These are phyloP conservation scores for Neogobius melanostomus DNA, from an alignment of 2,113 vertebrate genomes.

Conservation along the genomic window DNA sequence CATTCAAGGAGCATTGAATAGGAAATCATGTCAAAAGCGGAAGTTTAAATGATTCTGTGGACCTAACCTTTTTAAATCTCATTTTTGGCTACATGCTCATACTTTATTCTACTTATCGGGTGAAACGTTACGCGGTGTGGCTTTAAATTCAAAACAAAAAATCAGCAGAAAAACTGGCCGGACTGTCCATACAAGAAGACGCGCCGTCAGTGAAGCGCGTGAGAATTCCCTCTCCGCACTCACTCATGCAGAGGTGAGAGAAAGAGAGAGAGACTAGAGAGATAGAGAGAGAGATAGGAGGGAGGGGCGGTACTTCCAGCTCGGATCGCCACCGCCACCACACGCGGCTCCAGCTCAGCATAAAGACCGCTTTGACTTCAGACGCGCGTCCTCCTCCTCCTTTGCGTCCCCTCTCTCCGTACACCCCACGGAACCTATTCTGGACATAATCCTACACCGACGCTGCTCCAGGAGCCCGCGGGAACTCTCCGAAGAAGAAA, in stretches of 20 bases:
- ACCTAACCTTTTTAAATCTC: too few relatives aligned
- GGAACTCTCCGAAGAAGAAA: slow-evolving; percentile 2
- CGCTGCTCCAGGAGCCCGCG: not conserved
- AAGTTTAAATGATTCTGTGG: too few relatives aligned
- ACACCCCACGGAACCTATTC: not conserved
- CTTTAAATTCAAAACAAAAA: too few relatives aligned
- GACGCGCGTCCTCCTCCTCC: slow-evolving; percentile 1
- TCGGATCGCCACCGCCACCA: slow-evolving; percentile 4
- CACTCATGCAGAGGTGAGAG: not conserved
- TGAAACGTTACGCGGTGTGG: too few relatives aligned
- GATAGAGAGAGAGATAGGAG: too few relatives aligned
- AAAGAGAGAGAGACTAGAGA: not conserved
- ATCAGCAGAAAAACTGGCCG: too few relatives aligned
- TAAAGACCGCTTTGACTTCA: slow-evolving; percentile 6
- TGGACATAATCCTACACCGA: slow-evolving; percentile 16
- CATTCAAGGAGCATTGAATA: too few relatives aligned
- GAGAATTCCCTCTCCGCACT: not conserved
- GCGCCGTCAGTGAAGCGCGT: not conserved
- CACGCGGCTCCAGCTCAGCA: slow-evolving; percentile 8
- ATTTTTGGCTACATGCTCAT: too few relatives aligned
- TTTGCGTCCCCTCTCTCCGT: not conserved
- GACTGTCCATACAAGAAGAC: too few relatives aligned
- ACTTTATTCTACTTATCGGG: too few relatives aligned
- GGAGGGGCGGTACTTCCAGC: slow-evolving; percentile 39
- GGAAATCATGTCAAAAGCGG: too few relatives aligned